These are phyloP conservation scores for Linnaemya tessellans DNA, from an alignment of 2,888 invertebrate genomes.

Conservation along the genomic window DNA sequence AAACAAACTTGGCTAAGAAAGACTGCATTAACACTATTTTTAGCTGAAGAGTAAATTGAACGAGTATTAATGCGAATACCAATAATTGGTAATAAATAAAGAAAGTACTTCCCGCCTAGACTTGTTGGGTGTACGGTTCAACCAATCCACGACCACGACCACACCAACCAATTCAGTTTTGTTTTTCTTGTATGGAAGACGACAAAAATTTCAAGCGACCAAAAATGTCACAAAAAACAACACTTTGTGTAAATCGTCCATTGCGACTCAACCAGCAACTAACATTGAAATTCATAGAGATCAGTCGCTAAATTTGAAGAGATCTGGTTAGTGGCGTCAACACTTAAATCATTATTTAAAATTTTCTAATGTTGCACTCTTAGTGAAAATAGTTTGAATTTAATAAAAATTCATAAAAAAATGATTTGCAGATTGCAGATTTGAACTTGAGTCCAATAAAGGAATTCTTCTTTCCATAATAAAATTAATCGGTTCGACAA, in stretches of 20 bases:
- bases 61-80: constrained; percentile 25
- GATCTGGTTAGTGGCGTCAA: background rate
- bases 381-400: too few relatives aligned
- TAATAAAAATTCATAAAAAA: too few relatives aligned
- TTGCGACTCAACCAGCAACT: constrained; percentile 8
- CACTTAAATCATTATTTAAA: too few relatives aligned
- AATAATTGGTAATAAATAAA: constrained; percentile 64
- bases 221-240: constrained; percentile 62
- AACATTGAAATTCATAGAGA: constrained; percentile 26
- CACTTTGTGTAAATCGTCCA: constrained; percentile 30
- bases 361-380: too few relatives aligned
- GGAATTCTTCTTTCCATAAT: too few relatives aligned
- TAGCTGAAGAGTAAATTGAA: constrained; percentile 28
- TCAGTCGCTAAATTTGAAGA: constrained; percentile 36
- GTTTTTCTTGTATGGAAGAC: background rate
- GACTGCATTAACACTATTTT: constrained; percentile 18
- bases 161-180: constrained; percentile 4
- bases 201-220: background rate
- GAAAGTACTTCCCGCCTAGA: constrained; percentile 69
- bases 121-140: constrained; percentile 48
- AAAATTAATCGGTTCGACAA: too few relatives aligned
- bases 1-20: background rate
- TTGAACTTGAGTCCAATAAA: too few relatives aligned
- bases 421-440: too few relatives aligned
- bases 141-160: background rate